phyloP scores from a whole-genome alignment of 1,140 invertebrate species.

The Manduca sexta region DNA sequence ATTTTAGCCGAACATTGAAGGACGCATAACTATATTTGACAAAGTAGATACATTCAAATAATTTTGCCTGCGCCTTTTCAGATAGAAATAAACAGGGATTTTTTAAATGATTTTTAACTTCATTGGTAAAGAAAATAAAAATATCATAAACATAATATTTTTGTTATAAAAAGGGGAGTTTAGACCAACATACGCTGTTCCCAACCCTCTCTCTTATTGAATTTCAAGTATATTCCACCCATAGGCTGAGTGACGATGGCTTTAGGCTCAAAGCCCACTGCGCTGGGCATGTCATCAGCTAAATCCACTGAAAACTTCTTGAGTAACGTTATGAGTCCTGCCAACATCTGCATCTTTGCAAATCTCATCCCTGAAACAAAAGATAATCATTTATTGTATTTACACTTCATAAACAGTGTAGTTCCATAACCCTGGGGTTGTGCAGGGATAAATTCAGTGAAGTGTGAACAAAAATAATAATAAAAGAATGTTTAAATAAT shows the following conservation, averaged over 20 bases:
- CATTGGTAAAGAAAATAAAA: background rate
- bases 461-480: too few species aligned
- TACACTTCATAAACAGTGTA: too few species aligned
- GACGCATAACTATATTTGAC: too few species aligned
- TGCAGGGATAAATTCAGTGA: too few species aligned
- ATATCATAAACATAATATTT: background rate
- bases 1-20: too few species aligned
- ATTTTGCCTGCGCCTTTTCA: too few species aligned
- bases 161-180: background rate
- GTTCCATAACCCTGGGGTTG: too few species aligned
- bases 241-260: conserved; percentile 10
- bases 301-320: conserved; percentile 21
- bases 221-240: conserved; percentile 8
- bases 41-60: too few species aligned
- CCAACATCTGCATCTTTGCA: conserved; percentile 23
- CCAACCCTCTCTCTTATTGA: conserved; percentile 11
- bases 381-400: background rate
- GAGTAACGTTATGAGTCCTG: conserved; percentile 19
- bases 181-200: conserved; percentile 63
- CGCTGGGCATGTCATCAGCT: conserved; percentile 11
- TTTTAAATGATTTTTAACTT: too few species aligned
- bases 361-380: conserved; percentile 24
- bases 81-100: background rate
- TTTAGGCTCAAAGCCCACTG: conserved; percentile 8
- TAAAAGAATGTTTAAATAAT: too few species aligned